These are phyloP conservation scores for Amphipyra berbera DNA, from an alignment of 2,888 invertebrate species.

Conservation along the genomic window DNA sequence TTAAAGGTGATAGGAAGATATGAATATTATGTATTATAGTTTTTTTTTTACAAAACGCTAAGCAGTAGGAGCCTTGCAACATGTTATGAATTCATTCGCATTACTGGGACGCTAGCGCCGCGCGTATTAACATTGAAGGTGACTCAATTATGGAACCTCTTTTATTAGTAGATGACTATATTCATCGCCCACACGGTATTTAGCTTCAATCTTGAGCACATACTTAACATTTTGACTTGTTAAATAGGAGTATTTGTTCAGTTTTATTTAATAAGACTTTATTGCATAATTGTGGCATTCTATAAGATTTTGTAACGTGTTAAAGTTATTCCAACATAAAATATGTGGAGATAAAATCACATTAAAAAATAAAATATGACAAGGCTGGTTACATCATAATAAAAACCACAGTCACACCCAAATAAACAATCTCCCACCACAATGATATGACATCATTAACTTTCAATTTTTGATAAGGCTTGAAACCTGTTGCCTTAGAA, in stretches of 20 bases:
- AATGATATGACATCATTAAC: conserved; percentile 53
- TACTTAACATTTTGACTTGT: conserved; percentile 62
- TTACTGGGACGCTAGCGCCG: conserved; percentile 53
- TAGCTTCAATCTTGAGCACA: conserved; percentile 63
- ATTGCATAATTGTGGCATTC: conserved; percentile 36
- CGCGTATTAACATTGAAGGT: conserved; percentile 73
- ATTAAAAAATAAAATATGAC: conserved; percentile 24
- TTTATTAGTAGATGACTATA: conserved; percentile 81
- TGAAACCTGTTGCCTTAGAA: conserved; percentile 14
- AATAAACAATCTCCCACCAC: conserved; percentile 49
- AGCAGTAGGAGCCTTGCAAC: conserved; percentile 65
- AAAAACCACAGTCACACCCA: conserved; percentile 52
- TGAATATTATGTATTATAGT: neutral
- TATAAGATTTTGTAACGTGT: conserved; percentile 1
- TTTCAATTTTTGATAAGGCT: conserved; percentile 41
- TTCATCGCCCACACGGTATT: conserved; percentile 73
- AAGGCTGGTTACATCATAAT: conserved; percentile 50
- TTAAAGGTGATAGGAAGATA: too few relatives aligned
- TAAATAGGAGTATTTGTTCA: conserved; percentile 41
- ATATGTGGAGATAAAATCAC: neutral
- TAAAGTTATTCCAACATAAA: neutral
- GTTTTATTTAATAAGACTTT: conserved; percentile 26
- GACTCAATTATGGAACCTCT: conserved; percentile 74
- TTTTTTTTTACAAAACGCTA: neutral
- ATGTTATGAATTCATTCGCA: conserved; percentile 51